Evolutionary conservation across 2,113 vertebrate species (phyloP).

Genomic region (Numida meleagris): DNA sequence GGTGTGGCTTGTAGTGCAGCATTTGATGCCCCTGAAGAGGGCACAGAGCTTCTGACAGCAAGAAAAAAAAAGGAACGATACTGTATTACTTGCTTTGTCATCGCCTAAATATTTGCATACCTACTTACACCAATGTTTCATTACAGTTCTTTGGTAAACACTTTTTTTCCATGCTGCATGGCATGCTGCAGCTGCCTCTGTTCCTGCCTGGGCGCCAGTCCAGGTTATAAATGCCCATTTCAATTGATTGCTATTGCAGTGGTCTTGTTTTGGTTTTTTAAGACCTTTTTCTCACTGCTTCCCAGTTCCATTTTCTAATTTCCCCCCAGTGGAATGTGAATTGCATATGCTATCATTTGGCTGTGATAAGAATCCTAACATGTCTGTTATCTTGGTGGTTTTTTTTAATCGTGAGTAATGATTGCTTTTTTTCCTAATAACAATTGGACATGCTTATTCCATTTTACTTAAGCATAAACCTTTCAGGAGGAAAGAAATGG

Average conservation of each 20-base stretch:
- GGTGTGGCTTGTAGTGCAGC: not conserved
- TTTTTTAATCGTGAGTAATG: not conserved
- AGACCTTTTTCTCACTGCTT: not conserved
- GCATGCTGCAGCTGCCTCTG: not conserved
- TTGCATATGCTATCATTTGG: constrained; percentile 17
- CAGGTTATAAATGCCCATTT: not conserved
- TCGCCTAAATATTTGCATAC: not conserved
- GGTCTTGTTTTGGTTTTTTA: not conserved
- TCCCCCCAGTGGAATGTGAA: not conserved
- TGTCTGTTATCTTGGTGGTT: not conserved
- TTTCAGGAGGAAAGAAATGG: not conserved
- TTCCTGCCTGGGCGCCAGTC: not conserved
- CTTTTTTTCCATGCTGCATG: not conserved
- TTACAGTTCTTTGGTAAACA: not conserved
- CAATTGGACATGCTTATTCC: not conserved
- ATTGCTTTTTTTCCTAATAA: not conserved
- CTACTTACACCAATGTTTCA: not conserved
- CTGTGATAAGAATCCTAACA: not conserved
- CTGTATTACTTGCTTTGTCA: not conserved
- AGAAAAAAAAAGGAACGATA: not conserved
- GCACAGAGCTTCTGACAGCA: not conserved
- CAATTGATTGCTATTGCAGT: not conserved
- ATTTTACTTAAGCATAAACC: not conserved
- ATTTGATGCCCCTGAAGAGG: not conserved
- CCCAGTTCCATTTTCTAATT: not conserved